Evolutionary conservation across 2,113 vertebrate genomes (phyloP).

Genomic region (Galemys pyrenaicus): DNA sequence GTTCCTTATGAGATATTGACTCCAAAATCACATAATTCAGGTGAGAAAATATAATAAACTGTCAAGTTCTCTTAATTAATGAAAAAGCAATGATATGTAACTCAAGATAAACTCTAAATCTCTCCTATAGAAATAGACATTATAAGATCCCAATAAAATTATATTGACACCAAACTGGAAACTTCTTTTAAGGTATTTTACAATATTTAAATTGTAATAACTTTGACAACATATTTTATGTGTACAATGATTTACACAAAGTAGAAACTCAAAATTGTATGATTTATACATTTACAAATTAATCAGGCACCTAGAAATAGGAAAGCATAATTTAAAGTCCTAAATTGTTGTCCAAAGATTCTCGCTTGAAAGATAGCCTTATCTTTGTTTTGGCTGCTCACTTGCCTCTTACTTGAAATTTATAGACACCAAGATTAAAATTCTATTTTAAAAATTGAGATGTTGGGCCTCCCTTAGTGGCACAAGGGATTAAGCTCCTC

Average conservation of each 20-base stretch:
- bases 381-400: not conserved
- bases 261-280: not conserved
- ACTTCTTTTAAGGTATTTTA: slow-evolving; percentile 31
- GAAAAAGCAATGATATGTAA: slow-evolving; percentile 75
- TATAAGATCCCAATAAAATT: slow-evolving; percentile 63
- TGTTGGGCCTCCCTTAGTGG: too few species aligned
- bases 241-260: not conserved
- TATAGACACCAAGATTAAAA: not conserved
- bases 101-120: slow-evolving; percentile 66
- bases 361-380: not conserved
- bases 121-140: slow-evolving; percentile 64
- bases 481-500: too few species aligned
- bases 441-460: too few species aligned
- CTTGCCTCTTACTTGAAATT: not conserved
- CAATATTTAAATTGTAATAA: not conserved
- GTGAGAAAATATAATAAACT: slow-evolving; percentile 77
- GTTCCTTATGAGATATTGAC: slow-evolving; percentile 70
- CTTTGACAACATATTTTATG: not conserved
- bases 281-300: not conserved
- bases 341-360: not conserved
- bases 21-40: slow-evolving; percentile 67
- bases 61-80: slow-evolving; percentile 71
- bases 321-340: not conserved
- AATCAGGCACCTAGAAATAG: not conserved
- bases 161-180: slow-evolving; percentile 59